Evolutionary conservation across 2,113 vertebrate genomes (phyloP).

Genomic region (Perca schrenkii): DNA sequence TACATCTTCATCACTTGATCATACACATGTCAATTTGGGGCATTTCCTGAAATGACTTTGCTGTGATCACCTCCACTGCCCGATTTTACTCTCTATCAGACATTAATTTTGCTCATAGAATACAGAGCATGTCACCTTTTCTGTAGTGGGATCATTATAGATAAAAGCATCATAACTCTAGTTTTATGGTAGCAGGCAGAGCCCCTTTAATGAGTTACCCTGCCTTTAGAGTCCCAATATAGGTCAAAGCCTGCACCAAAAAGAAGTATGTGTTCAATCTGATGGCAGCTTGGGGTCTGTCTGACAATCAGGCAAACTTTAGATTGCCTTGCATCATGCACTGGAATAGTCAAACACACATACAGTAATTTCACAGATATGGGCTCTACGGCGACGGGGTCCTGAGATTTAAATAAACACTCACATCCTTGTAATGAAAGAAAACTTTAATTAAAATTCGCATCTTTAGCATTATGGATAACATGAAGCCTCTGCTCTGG

Average conservation of each 20-base stretch:
- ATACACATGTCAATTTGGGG: background rate
- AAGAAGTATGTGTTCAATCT: constrained; percentile 32
- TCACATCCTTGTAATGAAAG: constrained; percentile 43
- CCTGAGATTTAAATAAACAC: constrained; percentile 56
- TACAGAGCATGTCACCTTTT: background rate
- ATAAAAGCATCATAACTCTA: constrained; percentile 23
- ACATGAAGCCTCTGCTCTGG: constrained; percentile 36
- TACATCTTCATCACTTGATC: background rate
- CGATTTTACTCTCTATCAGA: background rate
- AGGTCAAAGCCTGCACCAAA: constrained; percentile 26
- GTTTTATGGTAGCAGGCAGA: constrained; percentile 21
- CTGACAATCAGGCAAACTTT: constrained; percentile 44
- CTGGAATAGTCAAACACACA: constrained; percentile 41
- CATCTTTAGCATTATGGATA: constrained; percentile 64
- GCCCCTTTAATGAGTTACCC: constrained; percentile 40
- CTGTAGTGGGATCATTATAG: constrained; percentile 7
- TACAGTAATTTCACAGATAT: constrained; percentile 42
- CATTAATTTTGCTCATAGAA: background rate
- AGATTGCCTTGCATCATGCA: constrained; percentile 38
- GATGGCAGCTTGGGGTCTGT: constrained; percentile 35
- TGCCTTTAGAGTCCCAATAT: constrained; percentile 24
- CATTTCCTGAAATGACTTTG: background rate
- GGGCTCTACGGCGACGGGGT: constrained; percentile 8
- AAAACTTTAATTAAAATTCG: constrained; percentile 70
- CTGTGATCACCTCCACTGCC: background rate